Conservation (phyloP, 2,113 vertebrate species). For the Oreochromis aureus region DNA sequence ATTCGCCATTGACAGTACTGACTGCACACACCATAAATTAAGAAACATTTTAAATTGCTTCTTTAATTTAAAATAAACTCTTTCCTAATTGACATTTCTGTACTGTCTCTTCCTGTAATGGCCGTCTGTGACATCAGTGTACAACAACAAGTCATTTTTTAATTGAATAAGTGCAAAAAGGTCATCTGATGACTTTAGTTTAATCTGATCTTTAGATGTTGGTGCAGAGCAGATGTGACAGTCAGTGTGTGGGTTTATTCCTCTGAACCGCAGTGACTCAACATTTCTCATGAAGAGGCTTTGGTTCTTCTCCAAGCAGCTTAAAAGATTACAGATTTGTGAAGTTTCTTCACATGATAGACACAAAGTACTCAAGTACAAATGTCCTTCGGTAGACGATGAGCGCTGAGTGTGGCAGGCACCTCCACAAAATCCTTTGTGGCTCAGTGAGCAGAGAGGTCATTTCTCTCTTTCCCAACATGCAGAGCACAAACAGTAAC, state of each 20-base stretch:
- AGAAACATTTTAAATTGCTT: neutral
- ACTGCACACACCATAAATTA: neutral
- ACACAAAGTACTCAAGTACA: neutral
- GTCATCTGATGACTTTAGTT: neutral
- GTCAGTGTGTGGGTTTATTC: neutral
- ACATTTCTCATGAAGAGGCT: neutral
- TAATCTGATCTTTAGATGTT: neutral
- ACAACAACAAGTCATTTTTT: neutral
- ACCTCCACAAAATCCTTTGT: neutral
- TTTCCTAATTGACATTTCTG: neutral
- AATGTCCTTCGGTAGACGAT: neutral
- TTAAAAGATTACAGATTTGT: neutral
- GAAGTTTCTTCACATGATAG: neutral
- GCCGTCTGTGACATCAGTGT: neutral
- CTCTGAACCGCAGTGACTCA: neutral
- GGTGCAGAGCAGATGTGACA: neutral
- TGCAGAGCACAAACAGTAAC: neutral
- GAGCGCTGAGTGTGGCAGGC: accelerated
- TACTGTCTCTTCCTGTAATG: neutral
- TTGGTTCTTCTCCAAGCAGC: neutral
- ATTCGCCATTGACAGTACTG: neutral
- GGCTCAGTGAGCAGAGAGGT: neutral
- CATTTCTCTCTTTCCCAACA: neutral
- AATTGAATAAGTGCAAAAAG: neutral
- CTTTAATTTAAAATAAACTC: neutral